Evolutionary conservation across 1,140 invertebrate species (phyloP), one percentile per base, ranked within the genome.

Genomic region (Lasaia peninsularis): DNA sequence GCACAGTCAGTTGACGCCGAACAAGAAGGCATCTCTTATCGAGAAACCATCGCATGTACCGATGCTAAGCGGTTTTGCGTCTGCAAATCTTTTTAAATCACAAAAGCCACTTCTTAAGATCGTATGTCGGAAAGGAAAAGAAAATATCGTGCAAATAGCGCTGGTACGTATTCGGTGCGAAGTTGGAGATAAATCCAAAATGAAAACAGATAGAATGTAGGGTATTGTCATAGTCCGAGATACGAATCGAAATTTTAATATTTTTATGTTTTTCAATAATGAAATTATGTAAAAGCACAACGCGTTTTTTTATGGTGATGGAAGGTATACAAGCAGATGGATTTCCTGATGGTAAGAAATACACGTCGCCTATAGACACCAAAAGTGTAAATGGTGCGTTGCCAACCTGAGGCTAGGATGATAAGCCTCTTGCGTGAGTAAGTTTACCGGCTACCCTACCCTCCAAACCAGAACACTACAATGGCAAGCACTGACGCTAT

Each of bases 71-170:
- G 76, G 74, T 73, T 81, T 80, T 83, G 65, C 68, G 40, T 70
- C 64, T 73, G 75, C 68, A 85, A 88, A 86, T 86, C 85, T 88
- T 86, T 87, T 86, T 84, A 84, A 86, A 86, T 84, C 82, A 80
- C 81, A 83, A 84, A 84, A 88, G 80, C 78, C 73, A 88, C 78
- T 81, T 73, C 72, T 84, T 78, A 85, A 86, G 80, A 86, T 86
- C 78, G 65, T 64, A 77, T 80, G 76, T 81, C 70, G 76, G 75
- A 75, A 70, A 78, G 80, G 80, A 83, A 87, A 85, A 83, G 80
- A 88, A 88, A 88, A 86, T 79, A 86, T 82, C 71, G 71, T 69
- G 68, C 76, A 77, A 74, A 75, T 81, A 73, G 68, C 75, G 77
- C 74, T 86, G 79, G 64, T 71, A 40, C 67, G 73, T 75, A 76